Evolutionary conservation across 2,888 invertebrate genomes (phyloP), one percentile per base, ranked within the genome.

Genomic region (Craniophora ligustri): DNA sequence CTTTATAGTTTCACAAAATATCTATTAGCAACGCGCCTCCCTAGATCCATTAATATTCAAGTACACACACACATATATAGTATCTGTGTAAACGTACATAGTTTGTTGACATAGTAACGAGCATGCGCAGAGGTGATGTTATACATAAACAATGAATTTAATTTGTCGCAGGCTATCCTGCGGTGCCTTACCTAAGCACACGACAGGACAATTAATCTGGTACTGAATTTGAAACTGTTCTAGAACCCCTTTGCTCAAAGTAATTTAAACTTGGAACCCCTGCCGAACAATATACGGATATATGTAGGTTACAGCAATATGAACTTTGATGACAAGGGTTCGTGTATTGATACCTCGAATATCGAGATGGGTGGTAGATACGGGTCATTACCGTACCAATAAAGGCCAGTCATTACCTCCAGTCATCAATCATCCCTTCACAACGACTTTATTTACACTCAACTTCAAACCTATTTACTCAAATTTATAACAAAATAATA

Each of bases 111-210:
- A 91, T 88, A 84, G 81, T 73, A 75, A 83, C 78, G 88, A 74
- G 85, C 91, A 92, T 92, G 92, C 92, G 92, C 91, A 88, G 63
- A 79, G 64, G 67, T 53, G 61, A 78, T 75, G 72, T 76, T 84
- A 87, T 89, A 82, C 85, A 89, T 89, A 89, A 89, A 91, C 88
- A 91, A 91, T 89, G 87, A 84, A 79, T 81, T 83, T 76, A 80
- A 82, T 75, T 82, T 80, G 79, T 71, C 69, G 68, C 70, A 75
- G 72, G 67, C 68, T 49, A 36, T 51, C 50, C 57, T 59, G 51
- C 64, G 56, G 46, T 46, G 53, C 40, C 39, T 63, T 62, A 39
- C 56, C 38, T 54, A 47, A 68, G 57, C 42, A 61, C 39, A 50
- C 14, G 42, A 42, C 45, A 60, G 42, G 39, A 49, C 41, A 56